Evolutionary conservation across 2,888 invertebrate species (phyloP).

Genomic region (Papilio gigon): DNA sequence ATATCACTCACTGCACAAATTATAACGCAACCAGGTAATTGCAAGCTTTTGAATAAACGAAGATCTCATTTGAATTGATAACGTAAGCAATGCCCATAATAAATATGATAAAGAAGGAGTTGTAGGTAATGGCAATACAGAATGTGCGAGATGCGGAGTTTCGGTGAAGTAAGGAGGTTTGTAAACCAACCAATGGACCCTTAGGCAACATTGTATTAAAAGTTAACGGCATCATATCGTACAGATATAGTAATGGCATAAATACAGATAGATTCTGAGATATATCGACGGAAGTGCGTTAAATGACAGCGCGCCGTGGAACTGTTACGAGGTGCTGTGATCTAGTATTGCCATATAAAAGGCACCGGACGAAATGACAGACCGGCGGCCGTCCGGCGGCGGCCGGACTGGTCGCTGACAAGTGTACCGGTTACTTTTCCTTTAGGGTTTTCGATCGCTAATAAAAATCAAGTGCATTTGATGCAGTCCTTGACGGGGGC

Average conservation of each 20-base stretch:
- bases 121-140: not conserved
- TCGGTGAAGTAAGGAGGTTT: not conserved
- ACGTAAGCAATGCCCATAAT: not conserved
- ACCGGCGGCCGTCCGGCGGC: constrained; percentile 7
- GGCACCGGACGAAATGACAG: constrained; percentile 24
- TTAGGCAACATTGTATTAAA: constrained; percentile 27
- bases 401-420: constrained; percentile 41
- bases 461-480: constrained; percentile 60
- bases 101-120: not conserved
- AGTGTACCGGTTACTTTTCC: constrained; percentile 65
- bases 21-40: constrained; percentile 10
- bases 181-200: constrained; percentile 15
- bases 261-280: constrained; percentile 37
- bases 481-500: constrained; percentile 71
- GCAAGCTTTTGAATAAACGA: not conserved
- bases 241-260: constrained; percentile 37
- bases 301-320: constrained; percentile 31
- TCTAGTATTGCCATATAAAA: constrained; percentile 36
- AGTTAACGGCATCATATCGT: constrained; percentile 38
- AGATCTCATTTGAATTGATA: not conserved
- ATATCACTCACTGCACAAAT: constrained; percentile 23
- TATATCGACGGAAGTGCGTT: constrained; percentile 38
- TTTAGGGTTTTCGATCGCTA: constrained; percentile 58
- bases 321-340: constrained; percentile 35
- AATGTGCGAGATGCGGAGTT: not conserved